Evolutionary conservation across 1,140 invertebrate genomes (phyloP).

Genomic region (Dinothrombium tinctorium): DNA sequence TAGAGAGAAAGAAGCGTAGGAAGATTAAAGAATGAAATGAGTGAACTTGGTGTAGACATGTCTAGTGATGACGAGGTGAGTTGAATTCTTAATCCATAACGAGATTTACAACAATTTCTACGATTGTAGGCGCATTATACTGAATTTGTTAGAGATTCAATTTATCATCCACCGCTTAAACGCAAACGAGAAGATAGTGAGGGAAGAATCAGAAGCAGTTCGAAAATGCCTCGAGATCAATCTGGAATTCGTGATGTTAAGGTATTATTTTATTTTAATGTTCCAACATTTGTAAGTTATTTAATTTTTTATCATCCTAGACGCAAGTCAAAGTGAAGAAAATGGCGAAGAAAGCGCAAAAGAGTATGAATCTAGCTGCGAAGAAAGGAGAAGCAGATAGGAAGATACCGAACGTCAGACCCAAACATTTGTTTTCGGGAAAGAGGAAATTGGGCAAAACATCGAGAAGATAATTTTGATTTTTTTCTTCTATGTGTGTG

Average conservation of each 20-base stretch:
- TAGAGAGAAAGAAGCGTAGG: slow-evolving; percentile 44
- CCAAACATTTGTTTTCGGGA: slow-evolving; percentile 81
- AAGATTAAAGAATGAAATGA: slow-evolving; percentile 49
- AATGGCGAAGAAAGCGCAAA: slow-evolving; percentile 58
- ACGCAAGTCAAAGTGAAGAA: slow-evolving; percentile 61
- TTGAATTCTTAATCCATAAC: not conserved
- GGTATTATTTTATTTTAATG: too few relatives aligned
- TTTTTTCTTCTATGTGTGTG: too few relatives aligned
- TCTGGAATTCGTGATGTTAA: slow-evolving; percentile 54
- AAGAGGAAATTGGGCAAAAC: slow-evolving; percentile 83
- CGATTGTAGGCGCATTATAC: slow-evolving; percentile 29
- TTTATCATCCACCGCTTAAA: slow-evolving; percentile 32
- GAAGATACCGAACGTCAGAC: slow-evolving; percentile 76
- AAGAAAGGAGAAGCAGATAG: slow-evolving; percentile 91
- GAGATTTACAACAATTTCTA: not conserved
- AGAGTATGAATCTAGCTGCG: slow-evolving; percentile 52
- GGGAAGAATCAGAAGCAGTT: slow-evolving; percentile 28
- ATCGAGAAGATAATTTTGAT: slow-evolving; percentile 50
- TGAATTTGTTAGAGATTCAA: slow-evolving; percentile 26
- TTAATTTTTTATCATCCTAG: too few relatives aligned
- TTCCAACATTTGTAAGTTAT: too few relatives aligned
- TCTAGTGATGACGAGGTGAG: slow-evolving; percentile 27
- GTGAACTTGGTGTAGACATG: slow-evolving; percentile 73
- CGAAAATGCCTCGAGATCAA: slow-evolving; percentile 41
- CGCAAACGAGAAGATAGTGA: slow-evolving; percentile 33